Evolutionary conservation across 2,113 vertebrate genomes (phyloP).

Genomic region (Limnothrissa miodon): DNA sequence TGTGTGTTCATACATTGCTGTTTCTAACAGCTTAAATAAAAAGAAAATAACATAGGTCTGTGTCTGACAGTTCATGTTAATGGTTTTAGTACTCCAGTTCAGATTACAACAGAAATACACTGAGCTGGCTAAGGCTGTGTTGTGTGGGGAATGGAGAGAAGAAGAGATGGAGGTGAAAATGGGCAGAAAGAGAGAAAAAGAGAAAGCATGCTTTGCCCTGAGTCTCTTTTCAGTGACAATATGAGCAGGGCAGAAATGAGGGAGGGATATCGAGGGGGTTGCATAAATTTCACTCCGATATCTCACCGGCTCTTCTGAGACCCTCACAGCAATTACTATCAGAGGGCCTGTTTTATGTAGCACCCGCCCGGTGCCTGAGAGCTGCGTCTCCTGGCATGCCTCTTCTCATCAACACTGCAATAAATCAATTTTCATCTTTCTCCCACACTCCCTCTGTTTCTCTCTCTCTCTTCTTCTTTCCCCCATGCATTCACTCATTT

Average conservation of each 20-base stretch:
- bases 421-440: conserved; percentile 77
- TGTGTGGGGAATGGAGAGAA: not conserved
- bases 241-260: conserved; percentile 53
- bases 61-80: too few relatives aligned
- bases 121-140: not conserved
- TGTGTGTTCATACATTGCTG: not conserved
- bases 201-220: not conserved
- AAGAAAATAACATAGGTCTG: too few relatives aligned
- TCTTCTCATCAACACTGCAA: conserved; percentile 72
- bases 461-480: conserved; percentile 45
- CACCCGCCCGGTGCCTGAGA: conserved; percentile 61
- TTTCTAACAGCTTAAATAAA: not conserved
- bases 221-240: conserved; percentile 40
- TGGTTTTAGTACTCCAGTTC: too few relatives aligned
- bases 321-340: conserved; percentile 69
- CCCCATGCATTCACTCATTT: conserved; percentile 20
- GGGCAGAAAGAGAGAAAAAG: not conserved
- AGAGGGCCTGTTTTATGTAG: conserved; percentile 70
- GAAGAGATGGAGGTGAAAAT: not conserved
- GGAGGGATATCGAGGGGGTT: conserved; percentile 46
- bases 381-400: conserved; percentile 66
- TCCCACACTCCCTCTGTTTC: conserved; percentile 28
- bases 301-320: conserved; percentile 59
- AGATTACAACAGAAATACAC: not conserved
- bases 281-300: conserved; percentile 58